phyloP scores from a whole-genome alignment of 1,140 invertebrate genomes.

The Arion vulgaris region DNA sequence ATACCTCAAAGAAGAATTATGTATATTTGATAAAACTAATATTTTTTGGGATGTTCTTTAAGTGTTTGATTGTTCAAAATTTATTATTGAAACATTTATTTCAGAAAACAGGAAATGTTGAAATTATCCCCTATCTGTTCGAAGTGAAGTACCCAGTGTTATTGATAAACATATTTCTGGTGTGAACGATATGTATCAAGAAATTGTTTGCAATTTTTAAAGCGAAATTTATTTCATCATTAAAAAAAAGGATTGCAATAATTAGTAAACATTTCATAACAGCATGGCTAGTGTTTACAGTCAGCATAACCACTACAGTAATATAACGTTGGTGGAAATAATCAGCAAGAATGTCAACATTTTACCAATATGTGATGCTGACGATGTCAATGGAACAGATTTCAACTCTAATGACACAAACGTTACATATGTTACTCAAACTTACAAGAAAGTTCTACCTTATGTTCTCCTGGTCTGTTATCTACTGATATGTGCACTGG shows the following conservation, averaged over 20 bases:
- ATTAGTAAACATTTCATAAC: neutral
- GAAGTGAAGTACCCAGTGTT: no score
- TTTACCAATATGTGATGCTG: constrained; percentile 4
- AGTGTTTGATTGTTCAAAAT: no score
- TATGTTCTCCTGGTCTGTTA: constrained; percentile 84
- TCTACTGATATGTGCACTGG: constrained; percentile 84
- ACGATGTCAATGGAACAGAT: neutral
- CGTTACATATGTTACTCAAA: neutral
- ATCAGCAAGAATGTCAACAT: neutral
- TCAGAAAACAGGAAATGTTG: no score
- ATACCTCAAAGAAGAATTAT: no score
- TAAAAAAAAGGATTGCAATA: neutral
- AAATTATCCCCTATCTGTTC: no score
- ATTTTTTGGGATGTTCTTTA: no score
- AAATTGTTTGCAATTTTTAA: no score
- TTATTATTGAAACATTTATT: no score
- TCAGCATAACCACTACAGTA: neutral
- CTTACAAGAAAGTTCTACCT: constrained; percentile 71
- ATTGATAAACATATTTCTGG: no score
- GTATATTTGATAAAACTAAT: no score
- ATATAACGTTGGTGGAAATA: neutral
- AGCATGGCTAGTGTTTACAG: neutral
- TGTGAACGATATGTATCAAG: no score
- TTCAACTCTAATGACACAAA: neutral
- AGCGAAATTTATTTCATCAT: neutral